These are phyloP conservation scores for Andricus quercusramuli DNA, from an alignment of 2,888 invertebrate genomes.

Conservation along the genomic window DNA sequence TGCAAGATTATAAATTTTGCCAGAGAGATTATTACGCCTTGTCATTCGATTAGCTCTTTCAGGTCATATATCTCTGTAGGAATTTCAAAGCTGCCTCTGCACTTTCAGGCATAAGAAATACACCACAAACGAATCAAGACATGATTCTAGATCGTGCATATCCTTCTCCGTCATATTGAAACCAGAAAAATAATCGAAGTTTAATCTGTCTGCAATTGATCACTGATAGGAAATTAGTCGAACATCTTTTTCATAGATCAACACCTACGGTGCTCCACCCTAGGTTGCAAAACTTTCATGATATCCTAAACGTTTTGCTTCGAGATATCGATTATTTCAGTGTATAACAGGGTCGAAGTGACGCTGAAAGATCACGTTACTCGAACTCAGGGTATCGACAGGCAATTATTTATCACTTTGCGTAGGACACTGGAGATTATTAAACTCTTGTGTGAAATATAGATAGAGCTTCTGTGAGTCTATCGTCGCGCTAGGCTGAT, in stretches of 20 bases:
- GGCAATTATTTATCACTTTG: conserved; percentile 34
- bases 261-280: conserved; percentile 4
- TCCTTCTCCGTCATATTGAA: not conserved
- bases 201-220: conserved; percentile 14
- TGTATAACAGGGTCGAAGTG: conserved; percentile 12
- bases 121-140: not conserved
- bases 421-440: conserved; percentile 15
- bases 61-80: not conserved
- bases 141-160: not conserved
- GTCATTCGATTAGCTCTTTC: too few relatives aligned
- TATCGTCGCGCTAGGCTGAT: conserved; percentile 4
- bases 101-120: not conserved
- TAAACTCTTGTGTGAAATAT: conserved; percentile 13
- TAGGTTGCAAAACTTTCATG: conserved; percentile 1
- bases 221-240: conserved; percentile 16
- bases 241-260: not conserved
- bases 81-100: not conserved
- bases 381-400: conserved; percentile 22
- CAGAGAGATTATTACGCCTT: too few relatives aligned
- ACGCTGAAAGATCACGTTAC: conserved; percentile 26
- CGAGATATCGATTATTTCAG: conserved; percentile 29
- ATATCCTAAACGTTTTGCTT: conserved; percentile 24
- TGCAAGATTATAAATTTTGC: too few relatives aligned
- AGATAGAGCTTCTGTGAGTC: conserved; percentile 2
- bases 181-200: not conserved